Evolutionary conservation across 2,113 vertebrate species (phyloP).

Genomic region (Aepyceros melampus): DNA sequence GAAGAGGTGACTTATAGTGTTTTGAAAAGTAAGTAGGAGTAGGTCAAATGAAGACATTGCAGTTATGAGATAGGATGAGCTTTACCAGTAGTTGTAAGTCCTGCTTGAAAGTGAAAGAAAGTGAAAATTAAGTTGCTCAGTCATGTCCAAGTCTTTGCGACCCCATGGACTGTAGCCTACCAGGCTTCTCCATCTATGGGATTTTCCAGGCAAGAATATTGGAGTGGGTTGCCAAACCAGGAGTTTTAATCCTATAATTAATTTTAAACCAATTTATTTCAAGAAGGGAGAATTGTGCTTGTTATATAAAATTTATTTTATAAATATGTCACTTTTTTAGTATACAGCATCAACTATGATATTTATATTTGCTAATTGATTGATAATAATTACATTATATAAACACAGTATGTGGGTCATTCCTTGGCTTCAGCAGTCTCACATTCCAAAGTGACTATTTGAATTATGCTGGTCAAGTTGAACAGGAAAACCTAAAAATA

Average conservation of each 20-base stretch:
- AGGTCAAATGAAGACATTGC: neutral
- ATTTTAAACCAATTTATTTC: neutral
- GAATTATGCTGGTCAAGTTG: neutral
- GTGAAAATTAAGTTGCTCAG: neutral
- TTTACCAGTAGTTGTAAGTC: neutral
- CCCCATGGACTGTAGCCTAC: neutral
- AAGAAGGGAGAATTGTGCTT: neutral
- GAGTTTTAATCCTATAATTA: neutral
- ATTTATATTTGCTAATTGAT: neutral
- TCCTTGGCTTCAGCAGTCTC: neutral
- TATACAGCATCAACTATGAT: neutral
- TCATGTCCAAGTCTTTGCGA: rapidly evolving
- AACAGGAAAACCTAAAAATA: neutral
- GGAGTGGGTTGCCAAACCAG: neutral
- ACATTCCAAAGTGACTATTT: neutral
- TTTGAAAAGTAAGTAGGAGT: neutral
- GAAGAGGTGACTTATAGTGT: neutral
- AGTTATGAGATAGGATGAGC: neutral
- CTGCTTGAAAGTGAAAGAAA: neutral
- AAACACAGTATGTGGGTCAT: neutral
- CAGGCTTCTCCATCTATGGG: neutral
- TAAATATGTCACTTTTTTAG: neutral
- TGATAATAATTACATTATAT: neutral
- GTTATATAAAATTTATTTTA: neutral
- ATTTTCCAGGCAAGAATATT: neutral